Conservation (phyloP, 2,797 vertebrate genomes). For the Hippoglossus hippoglossus region DNA sequence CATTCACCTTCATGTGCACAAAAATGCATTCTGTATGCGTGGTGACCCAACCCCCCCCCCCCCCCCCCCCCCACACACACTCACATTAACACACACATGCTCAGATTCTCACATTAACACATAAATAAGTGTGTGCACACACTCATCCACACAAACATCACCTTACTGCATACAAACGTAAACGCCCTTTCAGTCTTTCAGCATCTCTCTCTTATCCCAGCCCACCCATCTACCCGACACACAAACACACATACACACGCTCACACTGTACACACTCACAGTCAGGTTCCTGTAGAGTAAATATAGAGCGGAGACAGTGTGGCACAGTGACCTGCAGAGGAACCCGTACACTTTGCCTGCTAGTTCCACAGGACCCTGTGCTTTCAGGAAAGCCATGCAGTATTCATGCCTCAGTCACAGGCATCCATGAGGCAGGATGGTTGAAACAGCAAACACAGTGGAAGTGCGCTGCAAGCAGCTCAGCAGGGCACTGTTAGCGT, state of each 20-base stretch:
- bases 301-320: conserved; percentile 67
- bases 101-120: conserved; percentile 14
- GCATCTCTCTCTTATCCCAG: conserved; percentile 1
- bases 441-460: conserved; percentile 37
- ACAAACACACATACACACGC: conserved; percentile 3
- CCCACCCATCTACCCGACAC: conserved; percentile 8
- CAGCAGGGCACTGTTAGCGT: conserved; percentile 33
- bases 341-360: conserved; percentile 71
- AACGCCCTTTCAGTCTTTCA: conserved; percentile 12
- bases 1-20: conserved; percentile 39
- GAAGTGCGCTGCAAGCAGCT: conserved; percentile 49
- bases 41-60: not conserved
- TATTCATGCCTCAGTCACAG: conserved; percentile 75
- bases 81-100: not conserved
- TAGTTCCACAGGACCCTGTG: conserved; percentile 69
- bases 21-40: conserved; percentile 18
- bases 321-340: conserved; percentile 78
- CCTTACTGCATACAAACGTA: conserved; percentile 36
- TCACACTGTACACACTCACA: conserved; percentile 9
- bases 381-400: conserved; percentile 78
- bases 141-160: conserved; percentile 33
- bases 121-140: conserved; percentile 37
- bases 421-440: conserved; percentile 42
- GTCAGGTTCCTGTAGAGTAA: conserved; percentile 56
- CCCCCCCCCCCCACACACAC: not conserved